These are phyloP conservation scores for Anthonomus grandis DNA, from an alignment of 1,140 invertebrate species.

Conservation along the genomic window DNA sequence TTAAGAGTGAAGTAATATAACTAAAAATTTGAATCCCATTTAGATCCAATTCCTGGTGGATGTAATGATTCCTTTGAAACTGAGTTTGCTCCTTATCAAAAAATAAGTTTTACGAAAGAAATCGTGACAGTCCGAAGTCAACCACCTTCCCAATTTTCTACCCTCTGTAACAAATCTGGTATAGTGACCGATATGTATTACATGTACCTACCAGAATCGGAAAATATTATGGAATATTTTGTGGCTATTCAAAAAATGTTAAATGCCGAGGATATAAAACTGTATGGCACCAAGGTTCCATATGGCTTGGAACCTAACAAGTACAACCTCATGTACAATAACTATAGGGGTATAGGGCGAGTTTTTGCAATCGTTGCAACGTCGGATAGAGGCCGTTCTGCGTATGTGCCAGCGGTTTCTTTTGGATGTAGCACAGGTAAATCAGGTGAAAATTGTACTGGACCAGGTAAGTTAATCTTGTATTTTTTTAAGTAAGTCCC, in stretches of 20 bases:
- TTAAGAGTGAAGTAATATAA: too few relatives aligned
- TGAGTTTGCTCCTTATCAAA: slow-evolving; percentile 64
- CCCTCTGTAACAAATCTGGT: slow-evolving; percentile 31
- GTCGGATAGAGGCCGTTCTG: slow-evolving; percentile 51
- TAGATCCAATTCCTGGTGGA: slow-evolving; percentile 74
- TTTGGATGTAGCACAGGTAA: slow-evolving; percentile 59
- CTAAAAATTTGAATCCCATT: slow-evolving; percentile 2
- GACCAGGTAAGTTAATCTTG: slow-evolving; percentile 47
- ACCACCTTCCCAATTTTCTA: slow-evolving; percentile 50
- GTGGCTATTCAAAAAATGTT: slow-evolving; percentile 60
- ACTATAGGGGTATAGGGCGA: slow-evolving; percentile 62
- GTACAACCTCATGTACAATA: slow-evolving; percentile 49
- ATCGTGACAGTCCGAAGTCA: slow-evolving; percentile 60
- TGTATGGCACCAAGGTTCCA: slow-evolving; percentile 57
- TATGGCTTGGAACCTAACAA: slow-evolving; percentile 13
- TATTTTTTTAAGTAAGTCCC: not conserved
- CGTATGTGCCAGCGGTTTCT: slow-evolving; percentile 64
- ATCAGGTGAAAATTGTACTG: slow-evolving; percentile 49
- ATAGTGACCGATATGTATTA: slow-evolving; percentile 61
- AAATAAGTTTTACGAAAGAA: slow-evolving; percentile 50
- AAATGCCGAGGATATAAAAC: slow-evolving; percentile 54
- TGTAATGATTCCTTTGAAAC: slow-evolving; percentile 69
- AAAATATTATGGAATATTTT: slow-evolving; percentile 62
- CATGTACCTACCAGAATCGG: slow-evolving; percentile 58
- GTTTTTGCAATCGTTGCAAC: slow-evolving; percentile 62